These are phyloP conservation scores for Dryadula phaetusa DNA, from an alignment of 2,888 invertebrate genomes.

Conservation along the genomic window DNA sequence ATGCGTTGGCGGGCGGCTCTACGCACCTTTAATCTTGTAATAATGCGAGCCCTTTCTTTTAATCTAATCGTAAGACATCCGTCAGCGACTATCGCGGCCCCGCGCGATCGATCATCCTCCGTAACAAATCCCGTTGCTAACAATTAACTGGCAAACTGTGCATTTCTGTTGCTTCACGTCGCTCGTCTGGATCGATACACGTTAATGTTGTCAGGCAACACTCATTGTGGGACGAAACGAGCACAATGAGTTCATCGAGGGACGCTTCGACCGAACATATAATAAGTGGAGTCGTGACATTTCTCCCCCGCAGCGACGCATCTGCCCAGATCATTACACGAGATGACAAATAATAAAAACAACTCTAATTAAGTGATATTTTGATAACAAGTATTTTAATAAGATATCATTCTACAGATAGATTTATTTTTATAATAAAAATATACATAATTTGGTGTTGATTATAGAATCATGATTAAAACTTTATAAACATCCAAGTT, in stretches of 20 bases:
- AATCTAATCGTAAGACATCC: slow-evolving; percentile 9
- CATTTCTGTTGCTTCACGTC: slow-evolving; percentile 45
- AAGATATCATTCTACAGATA: slow-evolving; percentile 6
- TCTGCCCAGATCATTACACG: slow-evolving; percentile 61
- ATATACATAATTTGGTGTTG: not conserved
- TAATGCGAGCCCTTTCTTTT: slow-evolving; percentile 18
- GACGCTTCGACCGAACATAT: slow-evolving; percentile 48
- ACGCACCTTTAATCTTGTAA: slow-evolving; percentile 5
- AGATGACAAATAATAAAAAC: slow-evolving; percentile 59
- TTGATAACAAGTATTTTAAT: slow-evolving; percentile 24
- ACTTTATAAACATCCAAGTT: not conserved
- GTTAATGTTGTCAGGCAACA: slow-evolving; percentile 40
- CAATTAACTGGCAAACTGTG: slow-evolving; percentile 40
- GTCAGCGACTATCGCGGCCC: slow-evolving; percentile 14
- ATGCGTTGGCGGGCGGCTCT: slow-evolving; percentile 14
- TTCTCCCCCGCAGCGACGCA: slow-evolving; percentile 63
- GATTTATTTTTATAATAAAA: not conserved
- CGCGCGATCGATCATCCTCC: slow-evolving; percentile 29
- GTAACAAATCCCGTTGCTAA: slow-evolving; percentile 38
- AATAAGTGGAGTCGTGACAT: slow-evolving; percentile 61
- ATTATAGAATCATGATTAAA: not conserved
- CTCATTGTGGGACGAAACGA: slow-evolving; percentile 44
- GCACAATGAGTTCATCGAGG: slow-evolving; percentile 61
- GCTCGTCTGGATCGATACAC: slow-evolving; percentile 45
- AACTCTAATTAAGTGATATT: slow-evolving; percentile 51